Base-by-base conservation (phyloP, 2,888 invertebrate genomes). In the Dolichomitus sp. region DNA sequence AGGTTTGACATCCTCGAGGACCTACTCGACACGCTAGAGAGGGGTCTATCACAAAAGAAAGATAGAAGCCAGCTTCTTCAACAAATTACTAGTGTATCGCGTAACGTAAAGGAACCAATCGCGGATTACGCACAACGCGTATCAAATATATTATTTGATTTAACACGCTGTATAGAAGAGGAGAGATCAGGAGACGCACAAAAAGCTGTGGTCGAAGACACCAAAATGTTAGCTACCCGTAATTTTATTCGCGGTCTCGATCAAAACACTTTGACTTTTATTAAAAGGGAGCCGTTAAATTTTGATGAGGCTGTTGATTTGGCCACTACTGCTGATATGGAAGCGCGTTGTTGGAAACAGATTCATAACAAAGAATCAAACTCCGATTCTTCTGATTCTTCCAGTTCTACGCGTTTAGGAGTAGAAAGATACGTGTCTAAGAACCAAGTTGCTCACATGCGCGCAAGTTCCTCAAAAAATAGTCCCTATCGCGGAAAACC, bases 1-100 rank as follows among this genome's bases (percentile, higher is more conserved):
- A 37, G n/a, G 12, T 61, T 61, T 6, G 37, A 61, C 37, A 17
- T 37, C 37, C 61, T 61, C 61, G 61, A 61, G 0, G 61, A 61
- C 4, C 17, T 61, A 5, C n/a, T 61, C 1, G 37, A 37, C 30
- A 61, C 61, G n/a, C 6, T 61, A 4, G 14, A 23, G 2, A 23
- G 23, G 2, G 23, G 23, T 23, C 23, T 23, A 1, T 23, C 23
- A 23, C 23, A 23, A 6, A 48, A 17, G 3, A 48, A 48, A 6
- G 48, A 48, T 17, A 14, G 48, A 6, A 23, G 52, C 5, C 52
- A 23, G 1, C 1, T 52, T 0, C 23, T 23, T 1, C 52, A 52
- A 14, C 52, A 23, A 19, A 1, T 52, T 0, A 52, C 52, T 1
- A 52, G 1, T 1, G 23, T 52, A 5, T 52, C 52, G 52, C 52